Conservation (phyloP, 2,888 invertebrate species). For the Andrena bicolor region DNA sequence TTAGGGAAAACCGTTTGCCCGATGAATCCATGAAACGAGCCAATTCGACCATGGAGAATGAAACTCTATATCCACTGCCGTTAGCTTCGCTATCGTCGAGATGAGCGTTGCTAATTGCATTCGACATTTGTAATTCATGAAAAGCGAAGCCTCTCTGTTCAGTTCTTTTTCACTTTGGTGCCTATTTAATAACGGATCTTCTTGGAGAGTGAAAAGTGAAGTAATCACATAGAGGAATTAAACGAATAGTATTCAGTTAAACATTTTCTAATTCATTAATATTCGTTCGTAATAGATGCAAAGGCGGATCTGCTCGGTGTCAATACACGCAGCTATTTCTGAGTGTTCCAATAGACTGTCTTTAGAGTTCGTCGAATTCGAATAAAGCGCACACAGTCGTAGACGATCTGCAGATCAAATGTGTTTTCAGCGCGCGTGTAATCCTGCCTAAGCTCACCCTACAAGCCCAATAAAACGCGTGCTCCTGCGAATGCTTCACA, state of each 20-base stretch:
- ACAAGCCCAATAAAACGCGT: slow-evolving; percentile 73
- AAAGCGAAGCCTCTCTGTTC: not conserved
- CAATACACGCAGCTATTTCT: not conserved
- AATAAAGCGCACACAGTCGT: slow-evolving; percentile 49
- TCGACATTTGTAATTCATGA: not conserved
- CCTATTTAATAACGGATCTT: not conserved
- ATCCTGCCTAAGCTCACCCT: slow-evolving; percentile 78
- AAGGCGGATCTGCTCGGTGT: not conserved
- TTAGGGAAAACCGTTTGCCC: slow-evolving; percentile 57
- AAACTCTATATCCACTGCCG: slow-evolving; percentile 65
- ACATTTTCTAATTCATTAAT: not conserved
- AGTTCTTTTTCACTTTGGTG: not conserved
- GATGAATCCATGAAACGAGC: slow-evolving; percentile 38
- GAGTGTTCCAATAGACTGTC: slow-evolving; percentile 31
- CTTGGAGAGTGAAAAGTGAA: too few relatives aligned
- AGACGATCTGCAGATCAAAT: slow-evolving; percentile 71
- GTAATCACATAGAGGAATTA: too few relatives aligned
- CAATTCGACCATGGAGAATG: slow-evolving; percentile 53
- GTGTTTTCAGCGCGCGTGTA: slow-evolving; percentile 74
- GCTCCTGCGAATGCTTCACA: slow-evolving; percentile 67
- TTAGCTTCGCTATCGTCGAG: slow-evolving; percentile 43
- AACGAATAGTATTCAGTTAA: not conserved
- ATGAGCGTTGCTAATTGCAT: slow-evolving; percentile 28
- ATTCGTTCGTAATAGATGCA: not conserved
- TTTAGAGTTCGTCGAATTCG: slow-evolving; percentile 45